Conservation (phyloP, 2,113 vertebrate species). For the Perca flavescens region DNA sequence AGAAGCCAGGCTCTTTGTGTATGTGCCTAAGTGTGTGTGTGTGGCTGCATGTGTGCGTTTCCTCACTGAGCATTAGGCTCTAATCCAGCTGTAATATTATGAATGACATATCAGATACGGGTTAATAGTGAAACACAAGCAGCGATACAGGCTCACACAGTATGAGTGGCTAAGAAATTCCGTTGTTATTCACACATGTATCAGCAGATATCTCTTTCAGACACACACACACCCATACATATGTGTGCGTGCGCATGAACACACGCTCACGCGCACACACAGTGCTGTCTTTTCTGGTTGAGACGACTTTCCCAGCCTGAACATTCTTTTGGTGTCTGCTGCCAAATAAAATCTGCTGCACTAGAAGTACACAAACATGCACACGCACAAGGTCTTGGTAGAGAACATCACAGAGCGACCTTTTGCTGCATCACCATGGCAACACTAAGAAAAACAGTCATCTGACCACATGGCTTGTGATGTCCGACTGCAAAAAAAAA, state of each 20-base stretch:
- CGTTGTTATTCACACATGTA: constrained; percentile 22
- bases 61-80: constrained; percentile 40
- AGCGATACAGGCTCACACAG: constrained; percentile 4
- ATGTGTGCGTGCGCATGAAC: too few species aligned
- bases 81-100: constrained; percentile 63
- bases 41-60: constrained; percentile 33
- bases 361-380: constrained; percentile 32
- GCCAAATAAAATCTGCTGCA: constrained; percentile 60
- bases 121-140: constrained; percentile 61
- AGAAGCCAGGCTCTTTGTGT: constrained; percentile 45
- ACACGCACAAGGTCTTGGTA: constrained; percentile 56
- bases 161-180: constrained; percentile 31
- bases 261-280: not conserved
- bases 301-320: not conserved
- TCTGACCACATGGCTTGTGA: constrained; percentile 55
- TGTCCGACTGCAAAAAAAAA: constrained; percentile 43
- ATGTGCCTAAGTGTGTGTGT: not conserved
- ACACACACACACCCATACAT: not conserved
- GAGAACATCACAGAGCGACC: constrained; percentile 57
- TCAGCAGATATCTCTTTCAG: constrained; percentile 14
- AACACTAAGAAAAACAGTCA: constrained; percentile 66
- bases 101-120: constrained; percentile 59
- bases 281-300: not conserved
- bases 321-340: constrained; percentile 51
- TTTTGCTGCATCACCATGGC: constrained; percentile 68